phyloP scores from a whole-genome alignment of 2,797 vertebrate genomes.

The Danio tinwini region DNA sequence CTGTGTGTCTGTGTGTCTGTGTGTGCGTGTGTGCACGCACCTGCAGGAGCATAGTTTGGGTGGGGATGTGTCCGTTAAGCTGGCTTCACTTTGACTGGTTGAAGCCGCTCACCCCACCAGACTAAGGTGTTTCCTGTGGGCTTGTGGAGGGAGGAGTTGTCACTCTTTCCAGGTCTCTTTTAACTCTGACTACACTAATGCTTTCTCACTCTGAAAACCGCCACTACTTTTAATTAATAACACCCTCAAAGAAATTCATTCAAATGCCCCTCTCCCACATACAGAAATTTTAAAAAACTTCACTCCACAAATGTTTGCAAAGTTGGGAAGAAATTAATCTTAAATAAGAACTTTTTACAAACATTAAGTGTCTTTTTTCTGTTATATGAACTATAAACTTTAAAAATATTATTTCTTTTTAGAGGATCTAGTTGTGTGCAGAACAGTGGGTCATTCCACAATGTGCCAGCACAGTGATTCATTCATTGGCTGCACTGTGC shows the following conservation, averaged over 20 bases:
- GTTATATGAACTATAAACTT: neutral
- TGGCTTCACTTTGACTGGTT: slow-evolving; percentile 56
- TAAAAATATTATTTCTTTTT: neutral
- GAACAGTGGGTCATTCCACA: slow-evolving; percentile 28
- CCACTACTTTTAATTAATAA: slow-evolving; percentile 64
- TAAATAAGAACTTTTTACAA: neutral
- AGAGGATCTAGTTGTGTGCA: neutral
- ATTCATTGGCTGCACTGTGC: slow-evolving; percentile 20
- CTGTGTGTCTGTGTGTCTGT: slow-evolving; percentile 18
- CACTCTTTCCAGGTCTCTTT: slow-evolving; percentile 24
- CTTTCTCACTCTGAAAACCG: slow-evolving; percentile 38
- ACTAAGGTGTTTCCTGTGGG: slow-evolving; percentile 50
- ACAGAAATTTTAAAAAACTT: neutral
- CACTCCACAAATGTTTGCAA: slow-evolving; percentile 8
- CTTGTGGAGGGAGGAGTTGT: slow-evolving; percentile 38
- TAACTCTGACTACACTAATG: slow-evolving; percentile 35
- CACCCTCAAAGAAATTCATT: slow-evolving; percentile 57
- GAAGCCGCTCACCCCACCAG: slow-evolving; percentile 60
- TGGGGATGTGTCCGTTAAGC: slow-evolving; percentile 40
- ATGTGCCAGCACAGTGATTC: slow-evolving; percentile 26
- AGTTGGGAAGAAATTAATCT: neutral
- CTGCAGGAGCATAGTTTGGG: slow-evolving; percentile 53
- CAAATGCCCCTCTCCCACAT: slow-evolving; percentile 37
- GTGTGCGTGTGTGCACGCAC: slow-evolving; percentile 27
- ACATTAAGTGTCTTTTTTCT: neutral